Evolutionary conservation across 2,888 invertebrate species (phyloP).

Genomic region (Leptopilina myrica): DNA sequence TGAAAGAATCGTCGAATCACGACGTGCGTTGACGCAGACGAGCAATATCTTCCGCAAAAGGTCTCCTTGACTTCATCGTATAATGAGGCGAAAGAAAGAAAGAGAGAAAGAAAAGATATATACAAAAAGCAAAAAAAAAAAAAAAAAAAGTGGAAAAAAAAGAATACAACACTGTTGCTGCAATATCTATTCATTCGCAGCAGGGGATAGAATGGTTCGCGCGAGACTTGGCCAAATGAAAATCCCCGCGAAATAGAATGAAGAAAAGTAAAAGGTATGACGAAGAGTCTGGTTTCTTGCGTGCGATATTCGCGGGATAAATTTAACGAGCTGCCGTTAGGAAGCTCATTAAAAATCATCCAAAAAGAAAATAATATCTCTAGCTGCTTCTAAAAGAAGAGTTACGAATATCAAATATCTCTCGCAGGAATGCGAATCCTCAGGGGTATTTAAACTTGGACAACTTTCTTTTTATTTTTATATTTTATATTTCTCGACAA

Average conservation of each 20-base stretch:
- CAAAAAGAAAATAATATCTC: neutral
- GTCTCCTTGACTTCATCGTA: slow-evolving; percentile 25
- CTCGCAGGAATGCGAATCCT: slow-evolving; percentile 25
- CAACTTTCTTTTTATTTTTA: neutral
- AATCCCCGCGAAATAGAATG: slow-evolving; percentile 37
- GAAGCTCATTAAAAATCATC: slow-evolving; percentile 39
- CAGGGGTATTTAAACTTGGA: too few relatives aligned
- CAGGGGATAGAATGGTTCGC: slow-evolving; percentile 32
- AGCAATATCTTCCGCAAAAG: slow-evolving; percentile 31
- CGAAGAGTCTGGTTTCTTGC: slow-evolving; percentile 36
- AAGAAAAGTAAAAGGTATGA: slow-evolving; percentile 34
- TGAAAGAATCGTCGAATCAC: slow-evolving; percentile 21
- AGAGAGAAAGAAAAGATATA: neutral
- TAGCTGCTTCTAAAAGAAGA: slow-evolving; percentile 35
- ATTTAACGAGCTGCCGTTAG: slow-evolving; percentile 40
- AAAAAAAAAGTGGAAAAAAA: too few relatives aligned
- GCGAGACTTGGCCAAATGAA: slow-evolving; percentile 21
- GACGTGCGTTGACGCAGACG: slow-evolving; percentile 25
- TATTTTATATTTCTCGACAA: too few relatives aligned
- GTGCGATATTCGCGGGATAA: slow-evolving; percentile 37
- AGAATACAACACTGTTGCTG: slow-evolving; percentile 25
- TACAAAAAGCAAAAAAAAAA: too few relatives aligned
- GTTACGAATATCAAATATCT: slow-evolving; percentile 41
- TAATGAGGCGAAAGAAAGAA: slow-evolving; percentile 34
- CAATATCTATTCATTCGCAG: slow-evolving; percentile 41